Conservation (phyloP, 1,140 invertebrate species). For the Drosophila kanapiae region DNA sequence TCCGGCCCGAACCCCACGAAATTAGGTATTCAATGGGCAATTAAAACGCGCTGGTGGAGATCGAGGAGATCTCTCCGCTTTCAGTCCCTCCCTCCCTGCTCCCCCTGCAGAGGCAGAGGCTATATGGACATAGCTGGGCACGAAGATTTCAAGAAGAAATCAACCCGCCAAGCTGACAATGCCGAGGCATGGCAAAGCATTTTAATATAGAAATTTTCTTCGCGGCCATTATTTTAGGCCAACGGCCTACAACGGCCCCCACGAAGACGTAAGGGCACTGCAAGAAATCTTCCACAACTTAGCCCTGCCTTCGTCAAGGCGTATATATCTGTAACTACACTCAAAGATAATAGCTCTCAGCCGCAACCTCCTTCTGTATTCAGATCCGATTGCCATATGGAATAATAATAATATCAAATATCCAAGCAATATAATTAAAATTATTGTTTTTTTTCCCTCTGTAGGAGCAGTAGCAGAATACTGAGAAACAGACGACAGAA, state of each 20-base stretch:
- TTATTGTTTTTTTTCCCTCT: neutral
- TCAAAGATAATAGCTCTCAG: neutral
- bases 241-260: constrained; percentile 79
- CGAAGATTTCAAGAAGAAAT: constrained; percentile 57
- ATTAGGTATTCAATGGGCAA: constrained; percentile 55
- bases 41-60: constrained; percentile 46
- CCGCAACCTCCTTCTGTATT: neutral
- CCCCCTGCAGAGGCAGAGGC: neutral
- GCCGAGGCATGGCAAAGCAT: constrained; percentile 77
- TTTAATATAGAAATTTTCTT: constrained; percentile 83
- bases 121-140: constrained; percentile 21
- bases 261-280: constrained; percentile 27
- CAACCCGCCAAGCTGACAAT: constrained; percentile 38
- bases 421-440: neutral
- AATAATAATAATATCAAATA: neutral
- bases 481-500: constrained; percentile 23
- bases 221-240: constrained; percentile 78
- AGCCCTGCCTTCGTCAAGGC: neutral
- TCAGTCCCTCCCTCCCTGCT: neutral
- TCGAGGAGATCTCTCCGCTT: constrained; percentile 42
- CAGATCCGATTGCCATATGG: neutral
- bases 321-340: neutral
- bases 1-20: constrained; percentile 2
- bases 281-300: neutral
- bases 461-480: constrained; percentile 20